Evolutionary conservation across 2,797 vertebrate species (phyloP).

Genomic region (Enteromius radiatus): DNA sequence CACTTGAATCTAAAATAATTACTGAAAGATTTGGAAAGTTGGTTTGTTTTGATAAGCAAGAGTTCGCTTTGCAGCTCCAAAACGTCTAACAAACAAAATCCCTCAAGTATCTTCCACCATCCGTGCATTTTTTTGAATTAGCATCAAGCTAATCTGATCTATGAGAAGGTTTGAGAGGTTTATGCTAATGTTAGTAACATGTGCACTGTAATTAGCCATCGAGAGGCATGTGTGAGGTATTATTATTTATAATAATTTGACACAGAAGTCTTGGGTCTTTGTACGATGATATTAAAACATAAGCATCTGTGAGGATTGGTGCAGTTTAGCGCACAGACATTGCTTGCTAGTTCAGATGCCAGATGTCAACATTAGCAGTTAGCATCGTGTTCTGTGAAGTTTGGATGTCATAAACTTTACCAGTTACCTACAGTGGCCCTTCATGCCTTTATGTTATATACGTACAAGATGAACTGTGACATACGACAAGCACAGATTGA

Average conservation of each 20-base stretch:
- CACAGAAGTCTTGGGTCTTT: background rate
- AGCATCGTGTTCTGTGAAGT: background rate
- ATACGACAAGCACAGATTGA: conserved; percentile 20
- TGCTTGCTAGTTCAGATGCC: conserved; percentile 1
- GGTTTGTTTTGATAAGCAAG: background rate
- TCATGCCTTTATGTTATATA: conserved; percentile 18
- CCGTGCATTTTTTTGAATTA: background rate
- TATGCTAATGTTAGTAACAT: conserved; percentile 14
- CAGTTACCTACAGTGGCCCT: background rate
- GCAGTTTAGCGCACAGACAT: background rate
- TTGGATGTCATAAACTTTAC: background rate
- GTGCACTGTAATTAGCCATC: conserved; percentile 6
- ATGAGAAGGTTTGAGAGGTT: background rate
- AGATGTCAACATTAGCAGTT: background rate
- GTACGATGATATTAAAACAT: background rate
- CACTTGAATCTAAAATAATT: conserved; percentile 10
- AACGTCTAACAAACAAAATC: background rate
- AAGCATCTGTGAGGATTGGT: background rate
- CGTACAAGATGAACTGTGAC: conserved; percentile 12
- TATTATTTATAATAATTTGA: background rate
- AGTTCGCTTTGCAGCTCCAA: background rate
- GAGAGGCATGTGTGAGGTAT: background rate
- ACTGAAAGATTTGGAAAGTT: background rate
- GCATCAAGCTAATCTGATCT: background rate
- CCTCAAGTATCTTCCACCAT: background rate